Percentiles rank a stretch among this genome's conserved stretches.
Evolutionary conservation across 1,140 invertebrate genomes (phyloP).

Genomic region (Meloidogyne chitwoodi): DNA sequence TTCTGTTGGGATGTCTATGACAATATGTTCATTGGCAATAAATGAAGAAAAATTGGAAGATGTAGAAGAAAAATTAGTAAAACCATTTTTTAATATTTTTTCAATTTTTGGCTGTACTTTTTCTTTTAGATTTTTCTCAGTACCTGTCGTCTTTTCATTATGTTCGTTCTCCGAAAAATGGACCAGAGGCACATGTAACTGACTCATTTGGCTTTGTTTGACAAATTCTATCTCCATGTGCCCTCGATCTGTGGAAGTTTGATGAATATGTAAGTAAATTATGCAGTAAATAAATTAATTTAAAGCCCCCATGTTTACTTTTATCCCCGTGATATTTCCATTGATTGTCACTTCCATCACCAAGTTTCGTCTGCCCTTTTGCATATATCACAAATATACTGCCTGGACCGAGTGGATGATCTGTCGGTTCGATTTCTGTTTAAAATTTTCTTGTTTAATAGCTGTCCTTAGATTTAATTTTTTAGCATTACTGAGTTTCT

Average conservation of each 20-base stretch:
- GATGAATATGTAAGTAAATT: not conserved
- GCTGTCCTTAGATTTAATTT: no score
- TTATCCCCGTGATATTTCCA: conserved; percentile 41
- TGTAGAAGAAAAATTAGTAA: no score
- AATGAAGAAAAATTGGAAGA: no score
- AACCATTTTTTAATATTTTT: no score
- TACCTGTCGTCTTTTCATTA: no score
- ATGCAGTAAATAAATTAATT: no score
- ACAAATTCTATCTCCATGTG: conserved; percentile 21
- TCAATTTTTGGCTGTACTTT: no score
- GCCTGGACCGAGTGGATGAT: conserved; percentile 44
- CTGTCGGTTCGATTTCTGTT: conserved; percentile 46
- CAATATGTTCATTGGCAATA: no score
- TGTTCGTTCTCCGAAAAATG: not conserved
- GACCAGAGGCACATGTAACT: conserved; percentile 17
- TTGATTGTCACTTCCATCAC: conserved; percentile 16
- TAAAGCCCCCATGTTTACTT: not conserved
- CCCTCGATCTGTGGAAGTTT: conserved; percentile 9
- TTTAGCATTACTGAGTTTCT: no score
- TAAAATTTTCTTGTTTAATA: not conserved
- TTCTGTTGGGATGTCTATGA: no score
- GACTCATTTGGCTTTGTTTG: conserved; percentile 15
- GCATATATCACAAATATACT: conserved; percentile 40
- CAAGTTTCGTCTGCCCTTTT: conserved; percentile 36
- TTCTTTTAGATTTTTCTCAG: no score